Percentiles rank a stretch among this genome's conserved stretches.
Evolutionary conservation across 2,888 invertebrate genomes (phyloP).

Genomic region (Acholoe squamosa): DNA sequence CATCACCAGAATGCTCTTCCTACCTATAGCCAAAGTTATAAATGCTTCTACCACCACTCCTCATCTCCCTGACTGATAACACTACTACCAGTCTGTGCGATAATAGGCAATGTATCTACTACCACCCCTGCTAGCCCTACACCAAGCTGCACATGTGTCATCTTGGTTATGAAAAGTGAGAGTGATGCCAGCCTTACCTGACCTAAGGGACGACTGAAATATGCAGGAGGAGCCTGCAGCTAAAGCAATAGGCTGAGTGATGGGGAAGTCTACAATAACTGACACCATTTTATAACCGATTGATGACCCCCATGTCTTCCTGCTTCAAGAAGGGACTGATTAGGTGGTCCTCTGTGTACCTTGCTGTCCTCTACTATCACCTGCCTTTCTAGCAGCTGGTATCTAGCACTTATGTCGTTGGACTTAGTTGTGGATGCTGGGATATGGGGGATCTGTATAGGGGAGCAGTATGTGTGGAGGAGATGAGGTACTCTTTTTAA

Average conservation of each 20-base stretch:
- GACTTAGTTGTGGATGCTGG: too few relatives aligned
- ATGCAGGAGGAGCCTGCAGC: slow-evolving; percentile 20
- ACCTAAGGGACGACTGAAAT: slow-evolving; percentile 9
- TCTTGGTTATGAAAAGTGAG: slow-evolving; percentile 27
- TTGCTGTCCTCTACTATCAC: neutral
- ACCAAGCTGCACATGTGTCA: neutral
- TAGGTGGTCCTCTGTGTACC: neutral
- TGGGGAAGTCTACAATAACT: neutral
- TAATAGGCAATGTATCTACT: neutral
- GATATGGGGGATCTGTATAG: too few relatives aligned
- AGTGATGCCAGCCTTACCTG: neutral
- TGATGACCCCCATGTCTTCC: slow-evolving; percentile 13
- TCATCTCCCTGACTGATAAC: too few relatives aligned
- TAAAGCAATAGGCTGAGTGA: neutral
- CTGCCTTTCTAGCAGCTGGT: neutral
- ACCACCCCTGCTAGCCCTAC: neutral
- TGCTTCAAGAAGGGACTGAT: neutral
- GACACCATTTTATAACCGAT: neutral
- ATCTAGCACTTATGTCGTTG: neutral
- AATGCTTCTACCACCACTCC: neutral
- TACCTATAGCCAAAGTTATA: neutral
- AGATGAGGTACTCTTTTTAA: too few relatives aligned
- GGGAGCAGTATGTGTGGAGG: too few relatives aligned
- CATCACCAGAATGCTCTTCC: neutral
- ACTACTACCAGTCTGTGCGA: neutral